Percentiles rank a stretch among this genome's conserved stretches.
These are phyloP conservation scores for Odobenus rosmarus DNA, from an alignment of 2,113 vertebrate genomes.

Conservation along the genomic window DNA sequence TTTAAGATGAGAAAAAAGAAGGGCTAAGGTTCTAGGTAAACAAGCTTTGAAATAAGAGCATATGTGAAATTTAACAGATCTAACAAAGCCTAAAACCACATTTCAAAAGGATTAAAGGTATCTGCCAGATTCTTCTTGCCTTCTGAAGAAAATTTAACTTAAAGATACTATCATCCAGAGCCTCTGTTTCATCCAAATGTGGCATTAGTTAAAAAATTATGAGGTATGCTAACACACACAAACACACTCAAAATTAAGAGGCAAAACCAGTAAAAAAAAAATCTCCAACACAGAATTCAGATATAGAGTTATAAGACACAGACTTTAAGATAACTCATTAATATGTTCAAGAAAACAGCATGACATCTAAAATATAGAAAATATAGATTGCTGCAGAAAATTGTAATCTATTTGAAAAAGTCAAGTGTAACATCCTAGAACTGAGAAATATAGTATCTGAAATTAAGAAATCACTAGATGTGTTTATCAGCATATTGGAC, in stretches of 20 bases:
- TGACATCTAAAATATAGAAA: neutral
- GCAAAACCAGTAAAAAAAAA: neutral
- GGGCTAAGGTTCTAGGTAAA: neutral
- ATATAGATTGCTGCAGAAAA: neutral
- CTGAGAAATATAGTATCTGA: neutral
- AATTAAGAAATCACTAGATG: conserved; percentile 2
- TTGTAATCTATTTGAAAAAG: neutral
- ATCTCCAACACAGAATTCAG: neutral
- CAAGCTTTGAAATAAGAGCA: neutral
- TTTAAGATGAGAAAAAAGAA: neutral
- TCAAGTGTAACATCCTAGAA: neutral
- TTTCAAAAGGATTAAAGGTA: neutral
- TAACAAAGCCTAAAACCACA: neutral
- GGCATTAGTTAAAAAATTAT: neutral
- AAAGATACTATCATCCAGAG: neutral
- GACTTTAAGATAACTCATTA: neutral
- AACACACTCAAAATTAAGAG: neutral
- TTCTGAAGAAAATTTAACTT: neutral
- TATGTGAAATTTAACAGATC: neutral
- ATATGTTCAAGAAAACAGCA: neutral
- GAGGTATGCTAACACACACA: neutral
- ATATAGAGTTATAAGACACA: neutral
- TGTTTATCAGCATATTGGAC: neutral
- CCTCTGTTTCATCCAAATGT: neutral
- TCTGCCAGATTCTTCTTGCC: neutral